These are phyloP conservation scores for Eupithecia inturbata DNA, from an alignment of 2,888 invertebrate species.

Conservation along the genomic window DNA sequence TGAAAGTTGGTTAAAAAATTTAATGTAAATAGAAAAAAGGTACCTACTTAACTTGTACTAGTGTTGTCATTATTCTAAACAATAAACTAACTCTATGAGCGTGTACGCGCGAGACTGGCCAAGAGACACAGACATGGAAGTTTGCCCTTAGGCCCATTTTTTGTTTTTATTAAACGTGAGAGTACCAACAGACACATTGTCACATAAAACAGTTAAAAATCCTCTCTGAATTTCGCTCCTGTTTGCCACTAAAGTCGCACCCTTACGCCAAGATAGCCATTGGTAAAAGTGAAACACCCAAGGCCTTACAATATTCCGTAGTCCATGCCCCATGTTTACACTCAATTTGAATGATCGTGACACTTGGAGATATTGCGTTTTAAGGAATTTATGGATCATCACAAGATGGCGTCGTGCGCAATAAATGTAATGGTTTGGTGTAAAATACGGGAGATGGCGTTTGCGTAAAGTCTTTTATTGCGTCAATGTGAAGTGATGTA, in stretches of 20 bases:
- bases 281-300: not conserved
- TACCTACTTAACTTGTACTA: too few species aligned
- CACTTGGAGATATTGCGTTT: constrained; percentile 35
- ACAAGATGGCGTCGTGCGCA: constrained; percentile 33
- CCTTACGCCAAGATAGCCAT: not conserved
- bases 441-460: constrained; percentile 31
- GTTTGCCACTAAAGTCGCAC: not conserved
- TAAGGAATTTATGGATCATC: constrained; percentile 36
- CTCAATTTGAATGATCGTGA: constrained; percentile 38
- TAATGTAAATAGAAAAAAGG: too few species aligned
- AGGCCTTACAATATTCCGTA: not conserved
- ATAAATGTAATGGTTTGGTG: constrained; percentile 41
- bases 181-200: too few species aligned
- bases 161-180: too few species aligned
- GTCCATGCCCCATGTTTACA: constrained; percentile 29
- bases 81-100: too few species aligned
- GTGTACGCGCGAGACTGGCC: too few species aligned
- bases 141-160: too few species aligned
- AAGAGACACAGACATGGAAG: too few species aligned
- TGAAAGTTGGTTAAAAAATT: too few species aligned
- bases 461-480: constrained; percentile 6
- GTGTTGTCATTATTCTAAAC: too few species aligned
- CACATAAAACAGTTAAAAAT: not conserved
- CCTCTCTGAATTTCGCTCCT: not conserved
- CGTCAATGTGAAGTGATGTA: not conserved